Evolutionary conservation across 1,140 invertebrate species (phyloP).

Genomic region (Apocrypta bakeri): DNA sequence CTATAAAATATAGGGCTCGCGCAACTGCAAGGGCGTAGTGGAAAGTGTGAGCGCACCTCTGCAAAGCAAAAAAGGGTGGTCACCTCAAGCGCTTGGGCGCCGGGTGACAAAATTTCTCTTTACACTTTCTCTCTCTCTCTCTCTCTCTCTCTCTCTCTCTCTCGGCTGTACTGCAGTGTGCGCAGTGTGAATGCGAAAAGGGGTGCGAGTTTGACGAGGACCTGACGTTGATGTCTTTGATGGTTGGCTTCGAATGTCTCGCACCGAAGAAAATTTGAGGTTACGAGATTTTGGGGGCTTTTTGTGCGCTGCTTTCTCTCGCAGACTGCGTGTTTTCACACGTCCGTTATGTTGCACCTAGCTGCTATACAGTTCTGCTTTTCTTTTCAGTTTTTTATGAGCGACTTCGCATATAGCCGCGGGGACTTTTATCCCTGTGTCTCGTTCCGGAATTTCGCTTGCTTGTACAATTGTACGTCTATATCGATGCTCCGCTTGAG

Average conservation of each 20-base stretch:
- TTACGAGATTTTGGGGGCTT: conserved; percentile 49
- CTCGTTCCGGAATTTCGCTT: neutral
- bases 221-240: conserved; percentile 63
- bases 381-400: neutral
- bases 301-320: neutral
- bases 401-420: neutral
- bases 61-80: conserved; percentile 59
- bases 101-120: conserved; percentile 56
- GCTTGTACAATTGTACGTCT: neutral
- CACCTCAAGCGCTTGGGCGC: conserved; percentile 53
- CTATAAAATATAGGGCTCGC: neutral
- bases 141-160: too few relatives aligned
- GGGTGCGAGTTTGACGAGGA: conserved; percentile 59
- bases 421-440: neutral
- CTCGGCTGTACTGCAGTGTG: neutral
- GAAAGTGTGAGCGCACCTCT: conserved; percentile 10
- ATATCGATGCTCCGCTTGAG: neutral
- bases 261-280: conserved; percentile 57
- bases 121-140: conserved; percentile 39
- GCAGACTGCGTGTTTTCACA: neutral
- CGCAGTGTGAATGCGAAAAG: conserved; percentile 52
- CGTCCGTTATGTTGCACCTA: conserved; percentile 9
- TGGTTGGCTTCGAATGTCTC: conserved; percentile 62
- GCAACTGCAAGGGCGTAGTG: neutral
- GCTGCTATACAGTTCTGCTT: neutral